Conservation (phyloP, 2,797 vertebrate species). For the Melanotaenia parkinsoni region DNA sequence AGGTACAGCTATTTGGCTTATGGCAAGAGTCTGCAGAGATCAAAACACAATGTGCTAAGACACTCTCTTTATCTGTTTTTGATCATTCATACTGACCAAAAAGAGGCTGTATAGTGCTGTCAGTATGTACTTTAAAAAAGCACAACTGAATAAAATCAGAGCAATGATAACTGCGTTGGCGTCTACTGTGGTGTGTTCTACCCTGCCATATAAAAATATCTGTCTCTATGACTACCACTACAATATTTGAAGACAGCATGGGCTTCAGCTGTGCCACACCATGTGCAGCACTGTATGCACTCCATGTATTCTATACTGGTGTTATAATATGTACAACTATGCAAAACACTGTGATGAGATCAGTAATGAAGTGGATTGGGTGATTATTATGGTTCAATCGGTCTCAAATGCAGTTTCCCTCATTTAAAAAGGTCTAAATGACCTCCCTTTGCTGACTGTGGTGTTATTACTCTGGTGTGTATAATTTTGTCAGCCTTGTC, state of each 20-base stretch:
- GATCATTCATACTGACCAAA: background rate
- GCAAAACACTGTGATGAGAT: background rate
- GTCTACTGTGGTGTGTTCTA: background rate
- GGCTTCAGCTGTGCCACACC: background rate
- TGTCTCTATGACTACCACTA: background rate
- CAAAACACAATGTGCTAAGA: slow-evolving; percentile 23
- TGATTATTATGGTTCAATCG: background rate
- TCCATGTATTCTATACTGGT: background rate
- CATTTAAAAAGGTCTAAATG: background rate
- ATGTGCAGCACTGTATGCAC: background rate
- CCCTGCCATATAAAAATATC: background rate
- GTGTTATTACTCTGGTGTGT: background rate
- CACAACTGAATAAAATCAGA: background rate
- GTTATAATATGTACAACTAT: background rate
- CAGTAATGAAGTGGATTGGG: background rate
- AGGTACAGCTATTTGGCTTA: slow-evolving; percentile 27
- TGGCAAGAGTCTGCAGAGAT: slow-evolving; percentile 40
- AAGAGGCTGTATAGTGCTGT: background rate
- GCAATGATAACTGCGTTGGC: too few relatives aligned
- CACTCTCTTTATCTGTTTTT: background rate
- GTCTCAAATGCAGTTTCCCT: background rate
- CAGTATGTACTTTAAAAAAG: background rate
- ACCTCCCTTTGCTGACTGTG: background rate
- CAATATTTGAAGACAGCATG: background rate
- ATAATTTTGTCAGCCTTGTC: slow-evolving; percentile 31